Evolutionary conservation across 2,113 vertebrate species (phyloP).

Genomic region (Limanda limanda): DNA sequence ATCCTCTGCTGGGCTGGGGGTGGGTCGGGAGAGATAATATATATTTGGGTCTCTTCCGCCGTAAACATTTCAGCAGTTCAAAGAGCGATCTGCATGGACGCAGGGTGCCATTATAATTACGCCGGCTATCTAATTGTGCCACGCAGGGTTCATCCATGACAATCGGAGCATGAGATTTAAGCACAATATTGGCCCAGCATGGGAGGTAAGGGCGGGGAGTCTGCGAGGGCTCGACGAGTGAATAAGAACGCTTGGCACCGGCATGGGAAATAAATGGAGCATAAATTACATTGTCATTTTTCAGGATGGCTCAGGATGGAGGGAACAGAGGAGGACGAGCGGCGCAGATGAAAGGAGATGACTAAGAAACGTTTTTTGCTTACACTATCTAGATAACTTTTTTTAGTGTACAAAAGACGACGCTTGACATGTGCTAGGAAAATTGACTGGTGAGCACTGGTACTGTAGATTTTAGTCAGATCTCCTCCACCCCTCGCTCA

Average conservation of each 20-base stretch:
- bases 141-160: conserved; percentile 73
- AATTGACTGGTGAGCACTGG: not conserved
- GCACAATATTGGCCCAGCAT: conserved; percentile 85
- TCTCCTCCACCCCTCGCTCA: not conserved
- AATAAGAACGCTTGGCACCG: conserved; percentile 70
- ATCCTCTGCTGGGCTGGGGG: conserved; percentile 33
- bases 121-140: conserved; percentile 78
- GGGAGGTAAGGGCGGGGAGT: conserved; percentile 75
- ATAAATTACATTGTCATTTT: conserved; percentile 80
- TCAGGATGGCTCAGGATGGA: conserved; percentile 58
- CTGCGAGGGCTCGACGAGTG: conserved; percentile 59
- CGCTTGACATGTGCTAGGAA: not conserved
- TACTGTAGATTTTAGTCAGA: not conserved
- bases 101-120: conserved; percentile 81
- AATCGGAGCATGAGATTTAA: conserved; percentile 86
- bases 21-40: conserved; percentile 50
- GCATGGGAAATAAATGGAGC: conserved; percentile 84
- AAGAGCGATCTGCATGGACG: conserved; percentile 74
- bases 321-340: conserved; percentile 20
- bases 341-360: conserved; percentile 35
- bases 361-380: conserved; percentile 35
- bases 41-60: conserved; percentile 76
- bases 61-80: conserved; percentile 83
- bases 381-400: conserved; percentile 11
- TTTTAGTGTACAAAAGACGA: conserved; percentile 4